phyloP scores from a whole-genome alignment of 2,888 invertebrate genomes.

The Ischnus inquisitorius region DNA sequence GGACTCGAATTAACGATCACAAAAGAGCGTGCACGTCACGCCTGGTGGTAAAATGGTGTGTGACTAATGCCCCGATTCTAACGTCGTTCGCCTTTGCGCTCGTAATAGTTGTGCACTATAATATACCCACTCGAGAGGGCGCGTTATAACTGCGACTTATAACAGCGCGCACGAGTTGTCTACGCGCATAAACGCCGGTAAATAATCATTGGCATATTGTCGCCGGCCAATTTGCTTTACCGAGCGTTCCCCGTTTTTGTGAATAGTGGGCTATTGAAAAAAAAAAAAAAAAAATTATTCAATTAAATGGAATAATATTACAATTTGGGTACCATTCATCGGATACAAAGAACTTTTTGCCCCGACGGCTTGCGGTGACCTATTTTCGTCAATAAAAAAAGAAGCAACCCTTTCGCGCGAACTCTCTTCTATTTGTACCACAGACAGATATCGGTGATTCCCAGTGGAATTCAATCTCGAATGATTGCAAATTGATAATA shows the following conservation, averaged over 20 bases:
- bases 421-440: neutral
- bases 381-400: constrained; percentile 24
- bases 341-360: neutral
- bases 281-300: constrained; percentile 1
- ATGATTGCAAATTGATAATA: constrained; percentile 26
- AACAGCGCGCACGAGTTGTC: constrained; percentile 36
- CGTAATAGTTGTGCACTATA: constrained; percentile 28
- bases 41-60: constrained; percentile 84
- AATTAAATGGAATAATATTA: constrained; percentile 19
- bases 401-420: constrained; percentile 1
- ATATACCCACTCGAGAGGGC: constrained; percentile 66
- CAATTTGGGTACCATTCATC: neutral
- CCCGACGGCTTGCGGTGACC: neutral
- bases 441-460: neutral
- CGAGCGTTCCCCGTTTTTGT: constrained; percentile 52
- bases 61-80: constrained; percentile 83
- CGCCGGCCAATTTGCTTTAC: constrained; percentile 69
- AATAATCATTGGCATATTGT: constrained; percentile 82
- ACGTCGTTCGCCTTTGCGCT: constrained; percentile 63
- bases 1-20: constrained; percentile 81
- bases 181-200: constrained; percentile 57
- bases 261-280: constrained; percentile 7
- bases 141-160: constrained; percentile 49
- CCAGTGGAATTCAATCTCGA: neutral
- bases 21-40: constrained; percentile 82